Conservation (phyloP, 2,888 invertebrate species). For the Crepidodera aurea region DNA sequence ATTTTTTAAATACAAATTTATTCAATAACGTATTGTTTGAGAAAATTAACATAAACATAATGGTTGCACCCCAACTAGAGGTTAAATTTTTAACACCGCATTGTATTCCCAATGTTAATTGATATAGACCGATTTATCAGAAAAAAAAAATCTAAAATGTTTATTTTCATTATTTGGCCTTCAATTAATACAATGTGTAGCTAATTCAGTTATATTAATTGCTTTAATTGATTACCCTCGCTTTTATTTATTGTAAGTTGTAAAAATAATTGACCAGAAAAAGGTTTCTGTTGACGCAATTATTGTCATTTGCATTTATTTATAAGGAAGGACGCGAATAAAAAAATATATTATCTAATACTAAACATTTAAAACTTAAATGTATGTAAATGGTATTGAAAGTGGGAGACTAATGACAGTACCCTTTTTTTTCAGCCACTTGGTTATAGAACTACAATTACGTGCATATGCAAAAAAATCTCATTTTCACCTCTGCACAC, state of each 20-base stretch:
- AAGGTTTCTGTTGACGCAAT: not conserved
- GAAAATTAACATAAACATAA: constrained; percentile 9
- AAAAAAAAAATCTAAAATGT: too few relatives aligned
- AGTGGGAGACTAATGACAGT: too few relatives aligned
- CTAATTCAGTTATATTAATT: too few relatives aligned
- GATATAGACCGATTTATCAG: not conserved
- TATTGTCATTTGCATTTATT: not conserved
- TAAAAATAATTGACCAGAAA: not conserved
- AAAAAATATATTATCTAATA: too few relatives aligned
- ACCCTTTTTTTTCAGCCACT: too few relatives aligned
- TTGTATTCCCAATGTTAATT: constrained; percentile 1
- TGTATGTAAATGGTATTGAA: too few relatives aligned
- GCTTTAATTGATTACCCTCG: not conserved
- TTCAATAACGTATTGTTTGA: not conserved
- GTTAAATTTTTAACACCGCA: constrained; percentile 13
- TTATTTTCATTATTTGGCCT: not conserved
- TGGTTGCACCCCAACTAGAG: constrained; percentile 3
- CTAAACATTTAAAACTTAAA: too few relatives aligned
- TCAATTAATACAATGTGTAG: not conserved
- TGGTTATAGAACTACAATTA: too few relatives aligned
- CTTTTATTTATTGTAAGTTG: not conserved
- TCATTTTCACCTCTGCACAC: too few relatives aligned
- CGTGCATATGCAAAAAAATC: too few relatives aligned
- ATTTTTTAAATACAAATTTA: not conserved
- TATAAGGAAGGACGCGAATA: not conserved